Base-by-base conservation (phyloP, 2,888 invertebrate genomes). In the Enchytraeus crypticus region DNA sequence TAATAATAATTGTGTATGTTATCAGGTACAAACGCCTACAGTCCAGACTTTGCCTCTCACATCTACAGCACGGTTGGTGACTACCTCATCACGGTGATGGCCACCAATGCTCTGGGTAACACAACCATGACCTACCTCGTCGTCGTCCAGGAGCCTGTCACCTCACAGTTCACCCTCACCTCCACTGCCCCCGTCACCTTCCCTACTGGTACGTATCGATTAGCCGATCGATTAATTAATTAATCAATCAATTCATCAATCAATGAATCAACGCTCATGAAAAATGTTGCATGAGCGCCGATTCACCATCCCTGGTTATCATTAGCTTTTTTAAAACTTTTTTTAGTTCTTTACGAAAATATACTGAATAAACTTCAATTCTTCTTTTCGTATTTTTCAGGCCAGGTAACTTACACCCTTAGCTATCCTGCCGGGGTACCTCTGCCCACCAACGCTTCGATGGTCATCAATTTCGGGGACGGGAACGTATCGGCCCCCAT, bases 21-120 rank as follows among this genome's bases (percentile, higher is more conserved):
- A 53, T 1, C 67, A 77, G 77, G 69, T 26, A 51, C 53, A 1
- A 72, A 71, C 53, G 70, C 71, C 5, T 64, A 71, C 61, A 71
- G 71, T 4, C 46, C 60, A 21, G 75, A 75, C 62, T 64, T 60
- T 1, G 29, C 47, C 18, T 33, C 51, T 1, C 69, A 72, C 51
- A 71, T 66, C 1, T 76, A 74, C 65, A 58, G 59, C 0, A 47
- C 61, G 1, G 51, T 65, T 1, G 70, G 71, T 1, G 60, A 46
- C 4, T 67, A 67, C 49, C 67, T 59, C 2, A 66, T 73, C 57
- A 67, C 57, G 1, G 70, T 75, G 18, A 67, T 51, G 5, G 74
- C 72, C 0, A 57, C 45, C 2, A 73, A 74, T 29, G 58, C 55
- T 1, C 60, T 75, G 21, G 71, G 73, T 30, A 69, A 65, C 4